phyloP scores from a whole-genome alignment of 2,797 vertebrate genomes.

The Micrastur ruficollis region DNA sequence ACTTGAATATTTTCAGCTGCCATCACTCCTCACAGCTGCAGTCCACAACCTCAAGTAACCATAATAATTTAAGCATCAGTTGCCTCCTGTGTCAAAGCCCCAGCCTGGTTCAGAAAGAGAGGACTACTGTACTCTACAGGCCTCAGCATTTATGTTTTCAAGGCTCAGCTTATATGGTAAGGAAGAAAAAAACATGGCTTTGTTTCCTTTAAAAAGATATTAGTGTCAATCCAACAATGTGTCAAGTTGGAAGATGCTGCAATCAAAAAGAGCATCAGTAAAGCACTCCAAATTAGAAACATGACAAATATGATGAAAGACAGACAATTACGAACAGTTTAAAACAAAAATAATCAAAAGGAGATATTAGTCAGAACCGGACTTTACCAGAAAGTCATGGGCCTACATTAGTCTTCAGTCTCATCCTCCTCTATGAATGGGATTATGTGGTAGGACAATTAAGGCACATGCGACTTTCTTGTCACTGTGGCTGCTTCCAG shows the following conservation, averaged over 20 bases:
- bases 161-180: neutral
- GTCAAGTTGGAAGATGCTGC: neutral
- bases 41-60: neutral
- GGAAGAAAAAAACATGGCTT: neutral
- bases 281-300: neutral
- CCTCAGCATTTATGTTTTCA: neutral
- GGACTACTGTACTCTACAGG: neutral
- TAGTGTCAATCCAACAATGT: neutral
- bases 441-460: fast-evolving
- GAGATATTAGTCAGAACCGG: neutral
- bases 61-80: neutral
- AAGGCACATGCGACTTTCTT: fast-evolving
- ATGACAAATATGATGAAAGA: neutral
- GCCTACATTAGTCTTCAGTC: neutral
- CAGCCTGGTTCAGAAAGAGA: neutral
- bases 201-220: neutral
- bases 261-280: neutral
- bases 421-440: neutral
- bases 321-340: neutral
- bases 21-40: neutral
- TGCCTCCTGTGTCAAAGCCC: neutral
- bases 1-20: neutral
- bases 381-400: neutral
- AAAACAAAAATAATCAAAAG: neutral
- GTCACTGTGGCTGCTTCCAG: neutral